These are phyloP conservation scores for Branchinecta sandiegonensis DNA, from an alignment of 2,888 invertebrate species.

Conservation along the genomic window DNA sequence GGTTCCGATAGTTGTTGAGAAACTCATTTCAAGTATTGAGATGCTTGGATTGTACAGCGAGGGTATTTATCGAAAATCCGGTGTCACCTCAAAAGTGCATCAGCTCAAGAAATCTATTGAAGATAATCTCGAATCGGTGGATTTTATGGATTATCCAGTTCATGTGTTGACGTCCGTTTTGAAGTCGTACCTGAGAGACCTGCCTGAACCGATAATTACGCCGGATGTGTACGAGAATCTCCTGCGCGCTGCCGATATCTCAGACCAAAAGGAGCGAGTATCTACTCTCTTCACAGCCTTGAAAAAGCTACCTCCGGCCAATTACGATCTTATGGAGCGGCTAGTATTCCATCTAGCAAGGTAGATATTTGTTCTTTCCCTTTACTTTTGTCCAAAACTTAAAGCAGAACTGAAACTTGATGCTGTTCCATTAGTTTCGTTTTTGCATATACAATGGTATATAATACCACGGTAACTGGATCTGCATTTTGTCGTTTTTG, in stretches of 20 bases:
- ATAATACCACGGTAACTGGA: too few species aligned
- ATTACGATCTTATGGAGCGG: constrained; percentile 79
- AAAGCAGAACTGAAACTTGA: too few species aligned
- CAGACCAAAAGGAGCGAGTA: constrained; percentile 63
- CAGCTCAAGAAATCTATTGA: constrained; percentile 35
- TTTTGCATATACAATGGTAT: too few species aligned
- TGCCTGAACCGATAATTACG: constrained; percentile 82
- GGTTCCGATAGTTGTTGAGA: constrained; percentile 74
- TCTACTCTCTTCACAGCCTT: constrained; percentile 70
- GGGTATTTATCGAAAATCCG: constrained; percentile 83
- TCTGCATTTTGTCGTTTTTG: too few species aligned
- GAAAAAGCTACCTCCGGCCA: constrained; percentile 72
- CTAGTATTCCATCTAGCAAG: constrained; percentile 78
- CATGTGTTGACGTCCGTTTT: constrained; percentile 79
- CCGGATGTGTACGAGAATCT: constrained; percentile 91
- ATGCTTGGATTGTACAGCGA: constrained; percentile 80
- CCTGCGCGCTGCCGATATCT: constrained; percentile 68
- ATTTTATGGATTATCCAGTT: constrained; percentile 50
- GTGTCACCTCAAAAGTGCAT: constrained; percentile 36
- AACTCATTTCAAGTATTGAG: constrained; percentile 76
- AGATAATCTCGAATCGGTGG: constrained; percentile 27
- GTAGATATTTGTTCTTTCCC: constrained; percentile 32
- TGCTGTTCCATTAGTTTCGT: too few species aligned
- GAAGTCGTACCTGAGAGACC: constrained; percentile 72
- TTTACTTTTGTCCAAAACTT: neutral